Conservation (phyloP, 2,113 vertebrate genomes). For the Boulengeromyrus knoepffleri region DNA sequence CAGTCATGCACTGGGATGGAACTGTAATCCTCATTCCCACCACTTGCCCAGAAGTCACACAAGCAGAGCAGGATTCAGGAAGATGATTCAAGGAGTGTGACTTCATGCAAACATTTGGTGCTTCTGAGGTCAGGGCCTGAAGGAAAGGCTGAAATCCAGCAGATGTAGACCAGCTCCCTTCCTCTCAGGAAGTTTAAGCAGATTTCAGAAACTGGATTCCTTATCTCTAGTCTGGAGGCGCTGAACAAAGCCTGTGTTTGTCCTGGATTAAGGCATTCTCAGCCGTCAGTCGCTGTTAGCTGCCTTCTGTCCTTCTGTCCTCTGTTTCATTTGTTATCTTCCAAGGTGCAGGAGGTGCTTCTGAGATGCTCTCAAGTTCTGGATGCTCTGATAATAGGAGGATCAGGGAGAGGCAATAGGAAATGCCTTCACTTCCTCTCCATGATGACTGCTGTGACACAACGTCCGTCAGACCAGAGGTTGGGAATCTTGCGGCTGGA, state of each 20-base stretch:
- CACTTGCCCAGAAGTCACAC: neutral
- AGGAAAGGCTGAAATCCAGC: neutral
- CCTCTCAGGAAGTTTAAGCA: conserved; percentile 3
- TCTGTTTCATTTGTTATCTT: conserved; percentile 8
- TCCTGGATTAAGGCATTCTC: neutral
- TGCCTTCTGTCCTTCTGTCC: conserved; percentile 7
- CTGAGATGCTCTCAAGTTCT: conserved; percentile 7
- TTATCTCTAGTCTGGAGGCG: conserved; percentile 1
- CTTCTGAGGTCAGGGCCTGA: neutral
- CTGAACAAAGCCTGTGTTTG: conserved; percentile 25
- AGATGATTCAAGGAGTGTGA: neutral
- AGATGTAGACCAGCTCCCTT: neutral
- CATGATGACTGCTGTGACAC: neutral
- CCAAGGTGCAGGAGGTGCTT: conserved; percentile 24
- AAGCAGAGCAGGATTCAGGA: neutral
- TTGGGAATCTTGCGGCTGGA: conserved; percentile 8
- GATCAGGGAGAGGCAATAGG: neutral
- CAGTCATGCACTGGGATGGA: neutral
- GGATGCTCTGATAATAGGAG: conserved; percentile 20
- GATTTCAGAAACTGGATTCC: conserved; percentile 24
- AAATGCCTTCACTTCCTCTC: neutral
- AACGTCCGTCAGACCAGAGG: neutral
- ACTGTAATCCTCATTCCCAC: neutral
- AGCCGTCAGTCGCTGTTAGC: conserved; percentile 2
- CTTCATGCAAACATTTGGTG: neutral